Percentiles rank a stretch among this genome's conserved stretches.
phyloP scores from a whole-genome alignment of 2,113 vertebrate genomes.

The Hirundichthys speculiger region DNA sequence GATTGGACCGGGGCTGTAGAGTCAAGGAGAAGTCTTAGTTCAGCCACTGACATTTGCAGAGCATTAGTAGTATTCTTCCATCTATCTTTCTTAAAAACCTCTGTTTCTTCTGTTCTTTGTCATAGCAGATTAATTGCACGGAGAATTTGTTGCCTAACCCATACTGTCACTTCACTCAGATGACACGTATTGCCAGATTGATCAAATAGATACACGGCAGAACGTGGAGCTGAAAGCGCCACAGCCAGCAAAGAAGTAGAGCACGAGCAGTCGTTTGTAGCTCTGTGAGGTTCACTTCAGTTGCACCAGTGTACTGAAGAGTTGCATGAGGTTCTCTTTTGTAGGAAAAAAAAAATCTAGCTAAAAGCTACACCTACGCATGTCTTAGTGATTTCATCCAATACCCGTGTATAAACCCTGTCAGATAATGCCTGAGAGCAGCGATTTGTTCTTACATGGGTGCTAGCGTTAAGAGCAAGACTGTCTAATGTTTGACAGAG shows the following conservation, averaged over 20 bases:
- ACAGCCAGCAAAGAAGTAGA: constrained; percentile 39
- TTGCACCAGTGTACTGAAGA: constrained; percentile 41
- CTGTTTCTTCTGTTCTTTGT: constrained; percentile 20
- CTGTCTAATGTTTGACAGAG: constrained; percentile 46
- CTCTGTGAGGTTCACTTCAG: constrained; percentile 13
- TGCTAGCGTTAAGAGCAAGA: constrained; percentile 45
- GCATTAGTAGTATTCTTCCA: constrained; percentile 11
- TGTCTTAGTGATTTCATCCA: constrained; percentile 60
- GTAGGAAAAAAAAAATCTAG: constrained; percentile 28
- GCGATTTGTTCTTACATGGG: constrained; percentile 61
- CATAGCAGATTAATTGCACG: constrained; percentile 38
- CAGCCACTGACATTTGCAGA: constrained; percentile 27
- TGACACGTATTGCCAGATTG: constrained; percentile 39
- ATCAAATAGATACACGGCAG: constrained; percentile 51
- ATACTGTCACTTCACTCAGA: constrained; percentile 30
- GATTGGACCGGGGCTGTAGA: constrained; percentile 36
- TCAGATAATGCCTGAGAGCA: constrained; percentile 61
- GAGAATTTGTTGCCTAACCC: constrained; percentile 44
- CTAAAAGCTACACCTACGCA: constrained; percentile 64
- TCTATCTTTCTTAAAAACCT: constrained; percentile 2
- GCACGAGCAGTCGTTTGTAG: constrained; percentile 20
- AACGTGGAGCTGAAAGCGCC: constrained; percentile 6
- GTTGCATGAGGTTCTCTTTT: constrained; percentile 26
- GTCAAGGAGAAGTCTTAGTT: constrained; percentile 43
- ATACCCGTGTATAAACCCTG: constrained; percentile 45